Evolutionary conservation across 2,888 invertebrate genomes (phyloP), one percentile per base, ranked within the genome.

Genomic region (Chouioia cunea): DNA sequence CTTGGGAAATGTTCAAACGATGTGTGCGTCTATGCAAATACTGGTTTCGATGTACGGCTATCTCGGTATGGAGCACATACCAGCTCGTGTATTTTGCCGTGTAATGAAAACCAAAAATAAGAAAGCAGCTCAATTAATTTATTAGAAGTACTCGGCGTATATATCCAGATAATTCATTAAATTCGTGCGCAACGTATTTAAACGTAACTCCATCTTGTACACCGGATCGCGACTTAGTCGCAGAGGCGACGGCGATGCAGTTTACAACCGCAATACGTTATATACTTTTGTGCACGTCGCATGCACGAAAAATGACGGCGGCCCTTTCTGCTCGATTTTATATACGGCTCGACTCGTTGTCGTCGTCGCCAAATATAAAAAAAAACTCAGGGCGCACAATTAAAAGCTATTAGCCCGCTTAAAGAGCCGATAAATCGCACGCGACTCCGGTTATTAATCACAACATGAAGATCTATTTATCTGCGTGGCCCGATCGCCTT

Each of bases 391-490:
- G 4, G 3, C 27, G 63, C 43, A 65, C 70, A 73, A 73, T 73
- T 73, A 73, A 70, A 73, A 68, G 47, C 70, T 60, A 70, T 70
- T 73, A 70, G 67, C 47, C 62, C 44, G n/a, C 44, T 70, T 43
- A 67, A 68, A 46, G 58, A 20, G 46, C 63, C 73, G 70, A 73
- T 70, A 73, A 70, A 73, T 73, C 27, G 20, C 44, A 15, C 63
- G 60, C 59, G 46, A 44, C 22, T 20, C 18, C 65, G 48, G 44
- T 73, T 66, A 69, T 73, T 58, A 73, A 73, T 73, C 73, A 60
- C 64, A 52, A 56, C 36, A n/a, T 53, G 16, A 57, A 70, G 58
- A 73, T 73, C 67, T 65, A 70, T 70, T 73, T 73, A 73, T 73
- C 73, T 60, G 15, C 57, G 10, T 2, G 2, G 54, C 4, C 53